Evolutionary conservation across 2,797 vertebrate species (phyloP).

Genomic region (Spea hammondii): DNA sequence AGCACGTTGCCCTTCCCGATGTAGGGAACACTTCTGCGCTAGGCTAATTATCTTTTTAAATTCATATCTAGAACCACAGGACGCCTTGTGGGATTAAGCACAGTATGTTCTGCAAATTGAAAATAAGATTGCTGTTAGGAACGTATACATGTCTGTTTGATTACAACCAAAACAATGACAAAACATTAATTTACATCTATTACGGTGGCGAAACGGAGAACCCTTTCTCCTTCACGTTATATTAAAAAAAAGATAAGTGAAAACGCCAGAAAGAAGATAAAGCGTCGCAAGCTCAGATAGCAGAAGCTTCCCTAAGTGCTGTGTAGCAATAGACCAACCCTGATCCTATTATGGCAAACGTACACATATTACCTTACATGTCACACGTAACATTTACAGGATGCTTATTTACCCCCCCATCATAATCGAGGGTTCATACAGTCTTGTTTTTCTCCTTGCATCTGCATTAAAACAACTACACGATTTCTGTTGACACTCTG

Average conservation of each 20-base stretch:
- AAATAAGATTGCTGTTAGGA: slow-evolving; percentile 82
- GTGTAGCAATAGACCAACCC: background rate
- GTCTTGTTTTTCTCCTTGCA: slow-evolving; percentile 16
- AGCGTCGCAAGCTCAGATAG: background rate
- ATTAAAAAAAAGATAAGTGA: background rate
- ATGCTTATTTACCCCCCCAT: slow-evolving; percentile 10
- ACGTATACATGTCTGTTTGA: slow-evolving; percentile 71
- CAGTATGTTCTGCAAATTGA: slow-evolving; percentile 80
- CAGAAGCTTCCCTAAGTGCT: background rate
- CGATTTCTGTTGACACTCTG: slow-evolving; percentile 58
- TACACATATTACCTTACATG: slow-evolving; percentile 37
- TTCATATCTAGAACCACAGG: slow-evolving; percentile 76
- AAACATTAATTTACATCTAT: slow-evolving; percentile 79
- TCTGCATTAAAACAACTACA: slow-evolving; percentile 23
- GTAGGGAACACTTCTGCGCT: slow-evolving; percentile 59
- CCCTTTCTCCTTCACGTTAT: slow-evolving; percentile 53
- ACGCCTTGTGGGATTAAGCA: slow-evolving; percentile 77
- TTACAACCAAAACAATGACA: slow-evolving; percentile 71
- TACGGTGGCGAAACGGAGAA: slow-evolving; percentile 63
- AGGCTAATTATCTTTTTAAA: slow-evolving; percentile 86
- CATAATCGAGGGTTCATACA: slow-evolving; percentile 39
- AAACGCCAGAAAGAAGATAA: background rate
- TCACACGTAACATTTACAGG: slow-evolving; percentile 18
- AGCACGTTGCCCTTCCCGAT: slow-evolving; percentile 61
- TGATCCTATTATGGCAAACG: slow-evolving; percentile 2